Percentiles rank a stretch among this genome's conserved stretches.
phyloP scores from a whole-genome alignment of 2,888 invertebrate species.

The Rotaria macrura region DNA sequence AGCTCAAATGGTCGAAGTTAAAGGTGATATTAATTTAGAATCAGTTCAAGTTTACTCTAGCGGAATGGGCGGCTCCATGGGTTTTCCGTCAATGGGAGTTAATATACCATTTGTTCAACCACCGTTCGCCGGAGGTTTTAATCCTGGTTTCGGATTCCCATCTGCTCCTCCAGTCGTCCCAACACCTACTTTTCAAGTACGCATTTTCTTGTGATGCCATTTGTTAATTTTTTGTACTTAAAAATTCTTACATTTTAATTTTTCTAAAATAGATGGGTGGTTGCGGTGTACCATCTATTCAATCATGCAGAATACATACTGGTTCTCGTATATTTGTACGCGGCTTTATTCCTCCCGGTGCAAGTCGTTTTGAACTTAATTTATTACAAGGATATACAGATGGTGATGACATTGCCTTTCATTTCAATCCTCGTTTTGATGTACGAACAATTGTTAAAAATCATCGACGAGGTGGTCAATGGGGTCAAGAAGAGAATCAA shows the following conservation, averaged over 20 bases:
- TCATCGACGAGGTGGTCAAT: conserved; percentile 26
- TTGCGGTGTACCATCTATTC: not conserved
- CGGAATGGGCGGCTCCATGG: not conserved
- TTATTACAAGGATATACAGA: conserved; percentile 24
- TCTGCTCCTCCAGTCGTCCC: not conserved
- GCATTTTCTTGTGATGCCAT: not conserved
- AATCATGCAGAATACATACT: not conserved
- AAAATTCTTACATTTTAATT: not conserved
- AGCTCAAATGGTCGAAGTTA: not conserved
- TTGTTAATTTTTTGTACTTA: too few relatives aligned
- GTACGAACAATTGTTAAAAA: conserved; percentile 31
- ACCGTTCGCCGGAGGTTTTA: not conserved
- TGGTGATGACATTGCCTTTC: conserved; percentile 29
- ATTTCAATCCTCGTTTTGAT: conserved; percentile 35
- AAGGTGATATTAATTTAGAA: conserved; percentile 1
- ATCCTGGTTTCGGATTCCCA: not conserved
- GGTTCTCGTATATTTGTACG: not conserved
- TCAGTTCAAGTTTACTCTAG: not conserved
- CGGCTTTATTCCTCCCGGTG: not conserved
- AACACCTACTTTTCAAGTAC: not conserved
- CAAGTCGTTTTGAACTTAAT: conserved; percentile 33
- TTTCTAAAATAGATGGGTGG: not conserved
- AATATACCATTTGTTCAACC: not conserved
- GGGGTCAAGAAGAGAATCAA: conserved; percentile 33
- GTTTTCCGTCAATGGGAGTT: not conserved